Evolutionary conservation across 1,140 invertebrate genomes (phyloP), one percentile per base, ranked within the genome.

Genomic region (Cotesia chilonis): DNA sequence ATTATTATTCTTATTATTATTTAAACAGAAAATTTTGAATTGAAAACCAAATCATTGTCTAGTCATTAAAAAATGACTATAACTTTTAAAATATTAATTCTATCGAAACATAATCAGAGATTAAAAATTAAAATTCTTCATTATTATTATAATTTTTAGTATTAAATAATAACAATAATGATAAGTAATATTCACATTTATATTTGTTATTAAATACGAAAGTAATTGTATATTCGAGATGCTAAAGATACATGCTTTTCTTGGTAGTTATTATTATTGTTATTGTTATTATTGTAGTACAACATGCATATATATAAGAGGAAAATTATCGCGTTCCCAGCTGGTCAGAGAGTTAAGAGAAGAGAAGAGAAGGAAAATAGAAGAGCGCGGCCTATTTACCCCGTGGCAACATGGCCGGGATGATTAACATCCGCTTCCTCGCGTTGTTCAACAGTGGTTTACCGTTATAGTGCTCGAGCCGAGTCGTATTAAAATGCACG

Each of bases 401-500:
- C n/a, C 73, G 71, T 76, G 36, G 60, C 67, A 57, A 41, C 47
- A 63, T 51, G 69, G 70, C 72, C 63, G 73, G 63, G 61, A 72
- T 78, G 79, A 78, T 79, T 78, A 79, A 78, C 73, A 79, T 71
- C 57, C 65, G 47, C 66, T 70, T 68, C 10, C 70, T 57, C 28
- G 71, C 65, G 70, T 69, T 74, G 70, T 77, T 74, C 72, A 72
- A 60, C 59, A 72, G 74, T 69, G 51, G 76, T 70, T 75, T 78
- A 72, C 63, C 74, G 71, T 66, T 68, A 72, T 70, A 71, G 59
- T 47, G 68, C 51, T 60, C 61, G 57, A 36, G 28, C 59, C 68
- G 57, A 71, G 52, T 74, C 72, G 66, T 78, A 78, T 77, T 79
- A 79, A 79, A 76, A 75, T 74, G 61, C 73, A n/a, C 71, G 60